Base-by-base conservation (phyloP, 1,140 invertebrate genomes). In the Elymnias hypermnestra region DNA sequence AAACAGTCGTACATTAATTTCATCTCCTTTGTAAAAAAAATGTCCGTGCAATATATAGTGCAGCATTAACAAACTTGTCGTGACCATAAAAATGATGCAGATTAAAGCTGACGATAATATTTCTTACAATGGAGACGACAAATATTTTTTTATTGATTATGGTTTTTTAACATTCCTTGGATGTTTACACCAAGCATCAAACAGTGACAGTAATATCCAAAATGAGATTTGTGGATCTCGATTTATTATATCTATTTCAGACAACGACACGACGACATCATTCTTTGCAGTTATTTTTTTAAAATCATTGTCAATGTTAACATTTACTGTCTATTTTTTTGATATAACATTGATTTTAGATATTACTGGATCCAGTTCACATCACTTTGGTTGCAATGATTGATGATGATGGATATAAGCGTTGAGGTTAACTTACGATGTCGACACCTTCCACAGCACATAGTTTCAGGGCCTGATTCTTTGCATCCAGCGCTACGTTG, bases 371-470 rank as follows among this genome's bases (percentile, higher is more conserved):
- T 36, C 19, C 7, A 21, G 8, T 21, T 35, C 8, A 35, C 15
- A 12, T 36, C 17, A 21, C 17, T 36, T 19, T 36, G 42, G 19
- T 49, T 38, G 47, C 39, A 38, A 38, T 56, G 40, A 53, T 26
- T 35, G 18, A 39, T 37, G 23, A 12, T 45, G 31, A 38, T 36
- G 21, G 13, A 13, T 50, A 14, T 38, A 43, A 23, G 21, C 37
- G 7, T 18, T 46, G 43, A 17, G 8, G 40, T 43, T 29, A 49
- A 89, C 91, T 92, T 90, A 98, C 97, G 89, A 98, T 93, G 90
- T 98, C 96, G 58, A 97, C 94, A 28, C 95, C 96, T 87, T 98
- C 96, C 41, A 99, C 94, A 21, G 97, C 94, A 84, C 97, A 99
- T 44, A 99, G 88, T 86, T 99, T 98, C 68, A 99, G 93, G 52